Base-by-base conservation (phyloP, 2,888 invertebrate species). In the Sphaerophoria rueppellii region DNA sequence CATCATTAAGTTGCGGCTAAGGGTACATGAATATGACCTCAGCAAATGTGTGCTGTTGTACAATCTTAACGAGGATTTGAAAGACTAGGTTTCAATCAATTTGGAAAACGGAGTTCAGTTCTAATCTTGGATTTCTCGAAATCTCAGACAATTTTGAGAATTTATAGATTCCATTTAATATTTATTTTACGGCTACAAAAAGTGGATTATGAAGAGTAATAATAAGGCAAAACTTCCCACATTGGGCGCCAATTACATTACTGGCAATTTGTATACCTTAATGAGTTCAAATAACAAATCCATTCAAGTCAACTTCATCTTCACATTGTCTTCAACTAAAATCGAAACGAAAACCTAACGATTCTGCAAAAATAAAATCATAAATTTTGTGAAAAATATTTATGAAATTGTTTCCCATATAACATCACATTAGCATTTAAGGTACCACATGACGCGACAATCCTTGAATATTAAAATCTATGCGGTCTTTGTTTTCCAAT, bases 391-490 rank as follows among this genome's bases (percentile, higher is more conserved):
- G 24, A 24, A 57, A 85, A 81, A 70, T 65, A 77, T 85, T 81
- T 81, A 81, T 81, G 77, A 85, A 77, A 85, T 85, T 67, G 63
- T 77, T 60, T 85, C 81, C 54, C 85, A 85, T 85, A 85, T 85
- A 81, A 85, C 77, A 81, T 61, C 69, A 76, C 52, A 85, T 85
- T 85, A 85, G 76, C 85, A 85, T 85, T 24, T 24, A 24, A 24
- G 24, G 24, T 81, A 81, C 58, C 60, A 54, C 69, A 73, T 14
- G 52, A 35, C 63, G 24, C 24, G 76, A 81, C 85, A 69, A 77
- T 81, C 76, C 81, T 70, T 85, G 85, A 57, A 85, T 85, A 77
- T 72, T 81, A 85, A 85, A 57, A 43, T 16, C 4, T 40, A 34
- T 12, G 54, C 40, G 61, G 48, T 24, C 65, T 50, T 67, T 37